Evolutionary conservation across 2,797 vertebrate species (phyloP).

Genomic region (Oreortyx pictus): DNA sequence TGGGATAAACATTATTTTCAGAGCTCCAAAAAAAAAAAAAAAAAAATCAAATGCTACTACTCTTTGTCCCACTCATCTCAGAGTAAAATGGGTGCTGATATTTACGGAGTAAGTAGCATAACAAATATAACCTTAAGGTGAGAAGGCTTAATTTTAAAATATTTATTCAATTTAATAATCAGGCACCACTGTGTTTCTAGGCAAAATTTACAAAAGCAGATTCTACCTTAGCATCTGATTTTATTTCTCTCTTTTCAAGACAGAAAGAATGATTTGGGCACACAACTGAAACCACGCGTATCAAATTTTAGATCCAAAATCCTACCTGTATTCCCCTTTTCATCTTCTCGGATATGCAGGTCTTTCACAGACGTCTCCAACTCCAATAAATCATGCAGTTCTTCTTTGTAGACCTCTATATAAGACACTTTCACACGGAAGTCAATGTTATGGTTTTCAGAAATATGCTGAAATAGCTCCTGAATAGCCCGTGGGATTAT

Average conservation of each 20-base stretch:
- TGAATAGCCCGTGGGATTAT: constrained; percentile 88
- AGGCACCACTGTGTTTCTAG: neutral
- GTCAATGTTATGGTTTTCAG: constrained; percentile 76
- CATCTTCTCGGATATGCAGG: constrained; percentile 90
- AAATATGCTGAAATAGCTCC: constrained; percentile 87
- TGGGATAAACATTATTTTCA: neutral
- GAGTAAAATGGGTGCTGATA: neutral
- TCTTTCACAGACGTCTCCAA: constrained; percentile 84
- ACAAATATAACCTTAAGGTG: neutral
- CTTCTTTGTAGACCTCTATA: constrained; percentile 91
- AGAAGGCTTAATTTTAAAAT: neutral
- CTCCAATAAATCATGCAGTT: constrained; percentile 89
- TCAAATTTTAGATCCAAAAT: neutral
- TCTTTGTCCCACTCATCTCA: neutral
- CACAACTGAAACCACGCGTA: neutral
- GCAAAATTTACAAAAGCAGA: neutral
- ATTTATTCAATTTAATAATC: neutral
- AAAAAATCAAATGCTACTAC: neutral
- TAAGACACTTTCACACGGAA: constrained; percentile 86
- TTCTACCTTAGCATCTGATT: neutral
- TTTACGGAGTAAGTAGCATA: neutral
- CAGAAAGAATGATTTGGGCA: constrained; percentile 1
- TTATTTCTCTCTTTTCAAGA: neutral
- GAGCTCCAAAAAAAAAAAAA: neutral
- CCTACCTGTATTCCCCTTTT: constrained; percentile 90